These are phyloP conservation scores for Emys orbicularis DNA, from an alignment of 2,797 vertebrate species.

Conservation along the genomic window DNA sequence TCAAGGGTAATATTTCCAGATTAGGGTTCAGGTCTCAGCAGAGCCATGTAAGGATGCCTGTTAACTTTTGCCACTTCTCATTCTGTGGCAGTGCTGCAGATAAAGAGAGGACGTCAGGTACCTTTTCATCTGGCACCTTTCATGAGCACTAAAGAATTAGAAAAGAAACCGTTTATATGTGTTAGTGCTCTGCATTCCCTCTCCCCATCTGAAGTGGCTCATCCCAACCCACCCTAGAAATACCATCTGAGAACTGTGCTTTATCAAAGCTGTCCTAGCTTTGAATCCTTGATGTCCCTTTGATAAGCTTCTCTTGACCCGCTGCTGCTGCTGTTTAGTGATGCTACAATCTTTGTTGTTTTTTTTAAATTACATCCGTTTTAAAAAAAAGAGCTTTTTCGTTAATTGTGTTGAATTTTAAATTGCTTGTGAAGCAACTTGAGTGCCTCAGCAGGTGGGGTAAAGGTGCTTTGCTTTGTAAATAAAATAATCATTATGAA, in stretches of 20 bases:
- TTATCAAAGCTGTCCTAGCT: neutral
- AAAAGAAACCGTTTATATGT: slow-evolving; percentile 10
- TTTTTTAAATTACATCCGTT: neutral
- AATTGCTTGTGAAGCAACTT: neutral
- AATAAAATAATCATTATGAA: neutral
- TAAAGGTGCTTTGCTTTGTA: neutral
- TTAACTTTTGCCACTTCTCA: slow-evolving; percentile 22
- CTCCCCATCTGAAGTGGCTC: neutral
- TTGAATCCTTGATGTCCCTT: neutral
- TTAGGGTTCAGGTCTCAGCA: neutral
- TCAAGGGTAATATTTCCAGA: rapidly evolving
- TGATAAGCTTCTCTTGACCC: neutral
- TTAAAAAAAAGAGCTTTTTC: neutral
- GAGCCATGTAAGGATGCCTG: neutral
- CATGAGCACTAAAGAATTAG: slow-evolving; percentile 54
- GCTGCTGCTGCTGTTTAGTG: neutral
- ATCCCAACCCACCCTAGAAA: neutral
- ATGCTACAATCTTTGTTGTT: neutral
- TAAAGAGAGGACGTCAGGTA: neutral
- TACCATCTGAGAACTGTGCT: neutral
- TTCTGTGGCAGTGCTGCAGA: slow-evolving; percentile 17
- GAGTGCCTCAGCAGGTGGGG: neutral
- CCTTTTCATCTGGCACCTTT: slow-evolving; percentile 47
- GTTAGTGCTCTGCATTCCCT: neutral
- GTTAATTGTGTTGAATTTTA: neutral